Conservation (phyloP, 2,797 vertebrate species). For the Esox lucius region DNA sequence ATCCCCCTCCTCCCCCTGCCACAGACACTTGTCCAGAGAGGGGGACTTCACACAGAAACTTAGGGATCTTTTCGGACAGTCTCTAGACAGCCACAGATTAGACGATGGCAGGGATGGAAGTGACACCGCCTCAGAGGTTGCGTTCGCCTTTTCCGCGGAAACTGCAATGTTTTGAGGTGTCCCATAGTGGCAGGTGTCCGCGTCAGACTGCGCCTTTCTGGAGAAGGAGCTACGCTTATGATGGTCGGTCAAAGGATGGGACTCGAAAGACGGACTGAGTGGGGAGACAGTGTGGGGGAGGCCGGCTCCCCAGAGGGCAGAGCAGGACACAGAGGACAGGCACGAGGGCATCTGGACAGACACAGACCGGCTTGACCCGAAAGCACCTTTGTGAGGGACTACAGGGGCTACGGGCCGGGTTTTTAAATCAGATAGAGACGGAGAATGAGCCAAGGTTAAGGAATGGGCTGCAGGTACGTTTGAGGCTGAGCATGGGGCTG, state of each 20-base stretch:
- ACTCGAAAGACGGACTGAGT: background rate
- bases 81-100: conserved; percentile 14
- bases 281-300: background rate
- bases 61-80: conserved; percentile 12
- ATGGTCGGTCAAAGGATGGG: conserved; percentile 49
- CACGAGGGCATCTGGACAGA: conserved; percentile 77
- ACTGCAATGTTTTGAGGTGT: background rate
- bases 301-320: conserved; percentile 12
- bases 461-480: background rate
- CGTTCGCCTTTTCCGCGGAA: background rate
- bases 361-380: conserved; percentile 57
- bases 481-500: background rate
- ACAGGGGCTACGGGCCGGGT: background rate
- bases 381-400: conserved; percentile 28
- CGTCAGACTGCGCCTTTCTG: conserved; percentile 23
- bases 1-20: conserved; percentile 30
- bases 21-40: conserved; percentile 51
- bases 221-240: conserved; percentile 42
- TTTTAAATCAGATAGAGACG: background rate
- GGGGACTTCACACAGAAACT: conserved; percentile 22
- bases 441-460: background rate
- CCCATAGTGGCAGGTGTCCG: background rate
- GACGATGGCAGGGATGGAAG: conserved; percentile 9
- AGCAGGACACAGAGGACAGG: conserved; percentile 26
- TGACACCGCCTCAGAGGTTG: background rate